These are phyloP conservation scores for Malurus elegans DNA, from an alignment of 2,113 vertebrate genomes.

Conservation along the genomic window DNA sequence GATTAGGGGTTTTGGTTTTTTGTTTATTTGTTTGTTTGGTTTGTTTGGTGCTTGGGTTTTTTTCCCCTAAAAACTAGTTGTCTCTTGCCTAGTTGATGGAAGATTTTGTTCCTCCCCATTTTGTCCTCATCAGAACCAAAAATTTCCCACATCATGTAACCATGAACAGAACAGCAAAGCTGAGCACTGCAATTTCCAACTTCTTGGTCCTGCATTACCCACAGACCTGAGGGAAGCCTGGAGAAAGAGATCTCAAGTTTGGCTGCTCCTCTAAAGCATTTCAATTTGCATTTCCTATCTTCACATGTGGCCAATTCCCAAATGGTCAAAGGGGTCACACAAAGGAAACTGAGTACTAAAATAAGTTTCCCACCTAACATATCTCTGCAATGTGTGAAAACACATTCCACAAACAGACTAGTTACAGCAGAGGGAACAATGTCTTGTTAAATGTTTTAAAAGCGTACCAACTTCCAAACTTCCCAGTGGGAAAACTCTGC, in stretches of 20 bases:
- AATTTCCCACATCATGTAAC: neutral
- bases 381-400: neutral
- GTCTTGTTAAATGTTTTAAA: neutral
- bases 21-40: neutral
- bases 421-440: neutral
- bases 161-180: neutral
- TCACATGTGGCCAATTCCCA: neutral
- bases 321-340: neutral
- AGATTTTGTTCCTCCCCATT: neutral
- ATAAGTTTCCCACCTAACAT: neutral
- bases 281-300: neutral
- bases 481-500: neutral
- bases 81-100: neutral
- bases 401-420: neutral
- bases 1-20: neutral
- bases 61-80: neutral
- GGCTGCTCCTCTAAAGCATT: neutral
- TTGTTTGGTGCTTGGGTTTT: neutral
- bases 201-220: rapidly evolving
- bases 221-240: neutral
- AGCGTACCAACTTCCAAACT: neutral
- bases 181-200: neutral
- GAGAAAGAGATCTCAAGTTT: neutral
- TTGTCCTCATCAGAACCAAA: neutral
- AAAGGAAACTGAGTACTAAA: neutral